Evolutionary conservation across 2,113 vertebrate genomes (phyloP).

Genomic region (Anoura caudifer): DNA sequence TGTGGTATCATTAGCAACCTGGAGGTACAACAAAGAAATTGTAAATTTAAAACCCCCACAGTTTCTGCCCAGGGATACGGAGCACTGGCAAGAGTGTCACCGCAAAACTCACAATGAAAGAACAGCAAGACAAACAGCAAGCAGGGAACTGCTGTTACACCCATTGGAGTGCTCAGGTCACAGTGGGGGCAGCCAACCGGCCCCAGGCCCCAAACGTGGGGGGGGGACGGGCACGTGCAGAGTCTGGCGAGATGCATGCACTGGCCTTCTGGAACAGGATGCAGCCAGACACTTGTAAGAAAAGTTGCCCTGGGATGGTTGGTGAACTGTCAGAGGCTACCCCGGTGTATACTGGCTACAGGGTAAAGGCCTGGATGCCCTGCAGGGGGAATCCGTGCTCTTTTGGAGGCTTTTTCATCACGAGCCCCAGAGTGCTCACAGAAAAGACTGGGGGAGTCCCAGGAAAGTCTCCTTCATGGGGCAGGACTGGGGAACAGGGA

Average conservation of each 20-base stretch:
- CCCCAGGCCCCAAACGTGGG: not conserved
- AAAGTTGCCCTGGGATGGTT: not conserved
- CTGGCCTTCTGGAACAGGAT: not conserved
- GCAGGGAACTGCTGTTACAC: not conserved
- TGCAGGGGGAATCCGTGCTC: not conserved
- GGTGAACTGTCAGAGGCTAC: not conserved
- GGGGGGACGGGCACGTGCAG: not conserved
- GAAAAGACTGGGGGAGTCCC: not conserved
- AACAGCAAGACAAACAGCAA: not conserved
- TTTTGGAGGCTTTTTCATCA: not conserved
- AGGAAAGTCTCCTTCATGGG: not conserved
- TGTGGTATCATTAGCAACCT: not conserved
- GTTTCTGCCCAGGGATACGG: not conserved
- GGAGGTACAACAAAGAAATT: not conserved
- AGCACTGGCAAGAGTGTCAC: not conserved
- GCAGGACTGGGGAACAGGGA: not conserved
- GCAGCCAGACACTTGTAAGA: not conserved
- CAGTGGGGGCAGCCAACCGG: not conserved
- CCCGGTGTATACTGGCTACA: not conserved
- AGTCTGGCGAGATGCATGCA: not conserved
- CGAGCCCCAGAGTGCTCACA: not conserved
- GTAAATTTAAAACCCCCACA: not conserved
- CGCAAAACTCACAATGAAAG: not conserved
- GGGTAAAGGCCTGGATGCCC: not conserved
- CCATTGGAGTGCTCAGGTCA: not conserved